phyloP scores from a whole-genome alignment of 2,797 vertebrate genomes.

The Periophthalmus magnuspinnatus region DNA sequence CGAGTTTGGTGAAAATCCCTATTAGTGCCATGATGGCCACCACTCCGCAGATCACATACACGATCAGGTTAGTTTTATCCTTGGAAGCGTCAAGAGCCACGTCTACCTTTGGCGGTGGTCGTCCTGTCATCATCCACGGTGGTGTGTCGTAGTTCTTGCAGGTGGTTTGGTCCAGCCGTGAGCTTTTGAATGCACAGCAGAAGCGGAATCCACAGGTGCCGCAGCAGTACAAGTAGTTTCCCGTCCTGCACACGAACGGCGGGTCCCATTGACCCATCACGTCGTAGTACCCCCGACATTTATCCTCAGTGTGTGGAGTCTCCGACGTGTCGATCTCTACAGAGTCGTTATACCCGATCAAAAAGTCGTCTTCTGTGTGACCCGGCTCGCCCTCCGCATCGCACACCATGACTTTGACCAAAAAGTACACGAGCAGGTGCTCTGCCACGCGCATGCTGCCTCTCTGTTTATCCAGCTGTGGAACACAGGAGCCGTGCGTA shows the following conservation, averaged over 20 bases:
- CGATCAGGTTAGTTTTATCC: conserved; percentile 97
- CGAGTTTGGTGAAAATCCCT: conserved; percentile 98
- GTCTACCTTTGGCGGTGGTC: conserved; percentile 89
- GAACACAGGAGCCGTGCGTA: conserved; percentile 62
- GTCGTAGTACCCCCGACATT: conserved; percentile 94
- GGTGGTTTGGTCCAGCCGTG: conserved; percentile 91
- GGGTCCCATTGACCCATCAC: conserved; percentile 99
- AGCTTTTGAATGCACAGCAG: conserved; percentile 93
- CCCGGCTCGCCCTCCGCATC: conserved; percentile 87
- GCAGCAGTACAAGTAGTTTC: conserved; percentile 95
- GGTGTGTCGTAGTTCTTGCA: conserved; percentile 98
- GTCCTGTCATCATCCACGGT: conserved; percentile 92
- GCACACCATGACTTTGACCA: conserved; percentile 87
- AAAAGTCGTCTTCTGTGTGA: conserved; percentile 80
- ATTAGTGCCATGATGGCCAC: conserved; percentile 97
- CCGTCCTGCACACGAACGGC: conserved; percentile 93
- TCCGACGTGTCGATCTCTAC: conserved; percentile 76
- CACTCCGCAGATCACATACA: conserved; percentile 96
- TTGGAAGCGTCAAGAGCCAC: conserved; percentile 85
- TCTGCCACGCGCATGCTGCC: conserved; percentile 65
- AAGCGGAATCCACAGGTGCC: conserved; percentile 99
- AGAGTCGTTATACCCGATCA: conserved; percentile 85
- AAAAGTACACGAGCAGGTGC: conserved; percentile 85
- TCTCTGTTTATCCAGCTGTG: conserved; percentile 36
- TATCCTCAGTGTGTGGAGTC: conserved; percentile 85